Percentiles rank a stretch among this genome's conserved stretches.
These are phyloP conservation scores for Acrobasis repandana DNA, from an alignment of 2,888 invertebrate species.

Conservation along the genomic window DNA sequence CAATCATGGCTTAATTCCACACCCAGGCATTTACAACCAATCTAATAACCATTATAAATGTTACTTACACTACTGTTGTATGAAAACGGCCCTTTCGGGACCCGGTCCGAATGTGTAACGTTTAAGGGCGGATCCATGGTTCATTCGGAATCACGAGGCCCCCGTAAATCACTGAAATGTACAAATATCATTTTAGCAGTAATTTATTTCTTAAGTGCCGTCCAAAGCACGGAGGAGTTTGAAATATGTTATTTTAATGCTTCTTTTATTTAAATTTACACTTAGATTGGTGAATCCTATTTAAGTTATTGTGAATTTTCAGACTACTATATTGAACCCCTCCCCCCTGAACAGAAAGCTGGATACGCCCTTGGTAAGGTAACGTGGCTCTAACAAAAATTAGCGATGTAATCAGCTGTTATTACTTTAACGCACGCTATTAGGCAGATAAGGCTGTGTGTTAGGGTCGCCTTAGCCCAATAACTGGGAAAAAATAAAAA, in stretches of 20 bases:
- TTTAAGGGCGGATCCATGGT: too few relatives aligned
- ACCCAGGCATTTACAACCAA: neutral
- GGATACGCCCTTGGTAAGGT: neutral
- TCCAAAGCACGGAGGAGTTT: too few relatives aligned
- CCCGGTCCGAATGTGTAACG: neutral
- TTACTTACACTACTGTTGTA: slow-evolving; percentile 2
- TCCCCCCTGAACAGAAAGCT: too few relatives aligned
- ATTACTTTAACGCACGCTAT: slow-evolving; percentile 32
- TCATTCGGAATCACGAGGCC: too few relatives aligned
- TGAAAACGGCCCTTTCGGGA: slow-evolving; percentile 34
- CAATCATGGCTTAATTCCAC: slow-evolving; percentile 8
- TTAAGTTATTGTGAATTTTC: too few relatives aligned
- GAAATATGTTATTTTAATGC: too few relatives aligned
- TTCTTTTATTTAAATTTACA: too few relatives aligned
- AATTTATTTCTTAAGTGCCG: too few relatives aligned
- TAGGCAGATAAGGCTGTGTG: slow-evolving; percentile 45
- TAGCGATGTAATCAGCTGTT: slow-evolving; percentile 35
- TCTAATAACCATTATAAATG: neutral
- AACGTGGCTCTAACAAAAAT: slow-evolving; percentile 28
- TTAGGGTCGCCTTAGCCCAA: slow-evolving; percentile 40
- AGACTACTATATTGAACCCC: too few relatives aligned
- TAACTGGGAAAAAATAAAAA: slow-evolving; percentile 46
- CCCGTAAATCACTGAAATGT: too few relatives aligned
- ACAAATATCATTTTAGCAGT: too few relatives aligned
- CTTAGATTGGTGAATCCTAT: too few relatives aligned